Base-by-base conservation (phyloP, 2,797 vertebrate species). In the Miichthys miiuy region DNA sequence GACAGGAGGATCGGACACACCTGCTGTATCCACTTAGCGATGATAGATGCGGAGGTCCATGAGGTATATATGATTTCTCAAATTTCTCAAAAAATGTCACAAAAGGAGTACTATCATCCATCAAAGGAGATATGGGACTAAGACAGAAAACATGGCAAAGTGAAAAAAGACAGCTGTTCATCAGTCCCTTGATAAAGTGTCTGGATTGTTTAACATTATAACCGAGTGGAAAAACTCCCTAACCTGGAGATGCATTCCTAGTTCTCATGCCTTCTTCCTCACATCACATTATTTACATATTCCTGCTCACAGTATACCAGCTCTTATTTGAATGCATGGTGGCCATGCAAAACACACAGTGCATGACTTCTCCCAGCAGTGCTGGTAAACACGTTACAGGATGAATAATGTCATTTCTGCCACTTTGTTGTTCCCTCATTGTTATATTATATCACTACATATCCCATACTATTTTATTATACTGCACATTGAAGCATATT, bases 361-460 rank as follows among this genome's bases (percentile, higher is more conserved):
- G 30, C 27, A 46, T 69, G 68, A 75, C 62, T 41, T 73, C 42
- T 62, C 16, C 17, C 81, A 48, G 73, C 69, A 83, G 64, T 65
- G 20, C 68, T 25, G 58, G 11, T 21, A 61, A 47, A 77, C 23
- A 72, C 38, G n/a, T 20, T 69, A 38, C 20, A 23, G 44, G 42
- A 85, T 77, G 51, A 75, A 75, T 74, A 68, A 74, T 55, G 11
- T 55, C 0, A 9, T 38, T 38, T 38, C 34, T 9, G 34, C 2
- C 34, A 9, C 34, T 38, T 38, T 38, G 34, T 8, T 38, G 34
- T 38, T 38, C 34, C 8, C 34, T 38, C 34, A 38, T 38, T 9
- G 34, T 38, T 38, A 9, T 38, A 8, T 38, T 38, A 38, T 38
- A 38, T 38, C 34, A 38, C 34, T 38, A 38, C 34, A 38, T 38